Conservation (phyloP, 2,113 vertebrate genomes). For the Tauraco erythrolophus region DNA sequence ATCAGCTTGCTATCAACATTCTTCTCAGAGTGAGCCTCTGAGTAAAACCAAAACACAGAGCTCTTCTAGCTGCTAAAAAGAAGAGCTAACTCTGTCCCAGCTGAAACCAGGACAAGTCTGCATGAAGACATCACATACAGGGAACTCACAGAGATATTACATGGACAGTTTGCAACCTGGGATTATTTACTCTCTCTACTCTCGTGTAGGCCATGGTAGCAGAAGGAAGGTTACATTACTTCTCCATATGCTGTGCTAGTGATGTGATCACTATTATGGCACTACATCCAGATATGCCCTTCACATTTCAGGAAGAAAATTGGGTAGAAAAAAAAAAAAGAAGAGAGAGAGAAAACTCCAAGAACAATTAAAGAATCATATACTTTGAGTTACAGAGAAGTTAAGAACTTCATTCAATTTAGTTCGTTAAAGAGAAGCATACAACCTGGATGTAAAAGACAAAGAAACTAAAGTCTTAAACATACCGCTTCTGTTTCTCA, state of each 20-base stretch:
- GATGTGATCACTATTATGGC: not conserved
- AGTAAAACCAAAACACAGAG: too few relatives aligned
- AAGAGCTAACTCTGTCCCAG: too few relatives aligned
- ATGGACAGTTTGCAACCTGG: not conserved
- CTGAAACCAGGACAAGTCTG: too few relatives aligned
- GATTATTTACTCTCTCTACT: not conserved
- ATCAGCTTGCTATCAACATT: too few relatives aligned
- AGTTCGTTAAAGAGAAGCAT: not conserved
- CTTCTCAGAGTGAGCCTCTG: too few relatives aligned
- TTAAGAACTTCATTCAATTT: not conserved
- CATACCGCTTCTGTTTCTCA: not conserved
- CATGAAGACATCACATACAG: rapidly evolving
- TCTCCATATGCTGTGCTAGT: not conserved
- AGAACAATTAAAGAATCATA: not conserved
- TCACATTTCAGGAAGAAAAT: not conserved
- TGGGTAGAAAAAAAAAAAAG: not conserved
- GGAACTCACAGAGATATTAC: not conserved
- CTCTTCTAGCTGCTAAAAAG: too few relatives aligned
- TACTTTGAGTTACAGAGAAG: not conserved
- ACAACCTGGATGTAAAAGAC: not conserved
- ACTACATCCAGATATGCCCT: not conserved
- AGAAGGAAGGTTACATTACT: not conserved
- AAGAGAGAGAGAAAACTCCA: not conserved
- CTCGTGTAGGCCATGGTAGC: not conserved
- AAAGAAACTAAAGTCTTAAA: not conserved